phyloP scores from a whole-genome alignment of 2,888 invertebrate species.

The Disparrhopalites patrizii region DNA sequence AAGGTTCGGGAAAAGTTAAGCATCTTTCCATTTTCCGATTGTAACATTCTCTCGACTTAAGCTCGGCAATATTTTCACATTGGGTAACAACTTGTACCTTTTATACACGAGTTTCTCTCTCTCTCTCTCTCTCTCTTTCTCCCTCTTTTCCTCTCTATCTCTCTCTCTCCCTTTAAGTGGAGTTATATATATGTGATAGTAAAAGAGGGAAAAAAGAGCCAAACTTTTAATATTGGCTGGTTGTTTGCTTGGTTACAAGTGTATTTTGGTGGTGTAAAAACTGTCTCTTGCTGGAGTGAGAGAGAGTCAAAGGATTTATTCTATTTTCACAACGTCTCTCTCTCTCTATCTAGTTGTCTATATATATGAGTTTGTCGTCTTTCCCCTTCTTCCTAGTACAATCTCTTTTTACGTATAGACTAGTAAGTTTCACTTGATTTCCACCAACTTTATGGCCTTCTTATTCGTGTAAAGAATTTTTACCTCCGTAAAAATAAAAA shows the following conservation, averaged over 20 bases:
- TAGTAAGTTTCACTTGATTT: background rate
- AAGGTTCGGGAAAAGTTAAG: conserved; percentile 12
- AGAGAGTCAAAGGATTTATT: background rate
- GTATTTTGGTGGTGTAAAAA: conserved; percentile 3
- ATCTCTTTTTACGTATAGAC: background rate
- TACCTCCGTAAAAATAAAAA: too few species aligned
- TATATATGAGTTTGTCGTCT: too few species aligned
- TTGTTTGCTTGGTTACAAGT: conserved; percentile 1
- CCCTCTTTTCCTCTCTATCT: background rate
- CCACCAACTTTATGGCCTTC: conserved; percentile 4
- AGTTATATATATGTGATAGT: background rate
- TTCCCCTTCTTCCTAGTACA: background rate
- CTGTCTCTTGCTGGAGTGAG: conserved; percentile 1
- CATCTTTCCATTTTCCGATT: conserved; percentile 17
- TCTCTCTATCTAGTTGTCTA: too few species aligned
- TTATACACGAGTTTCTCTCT: background rate
- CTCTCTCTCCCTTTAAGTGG: background rate
- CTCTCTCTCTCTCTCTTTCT: background rate
- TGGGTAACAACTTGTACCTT: conserved; percentile 5
- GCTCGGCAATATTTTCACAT: conserved; percentile 21
- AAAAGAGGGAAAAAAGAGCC: background rate
- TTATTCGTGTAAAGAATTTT: conserved; percentile 2
- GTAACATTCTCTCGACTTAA: conserved; percentile 11
- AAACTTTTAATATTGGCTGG: conserved; percentile 10
- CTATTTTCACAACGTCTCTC: background rate